phyloP scores from a whole-genome alignment of 2,888 invertebrate species.

The Cheilosia impressa region DNA sequence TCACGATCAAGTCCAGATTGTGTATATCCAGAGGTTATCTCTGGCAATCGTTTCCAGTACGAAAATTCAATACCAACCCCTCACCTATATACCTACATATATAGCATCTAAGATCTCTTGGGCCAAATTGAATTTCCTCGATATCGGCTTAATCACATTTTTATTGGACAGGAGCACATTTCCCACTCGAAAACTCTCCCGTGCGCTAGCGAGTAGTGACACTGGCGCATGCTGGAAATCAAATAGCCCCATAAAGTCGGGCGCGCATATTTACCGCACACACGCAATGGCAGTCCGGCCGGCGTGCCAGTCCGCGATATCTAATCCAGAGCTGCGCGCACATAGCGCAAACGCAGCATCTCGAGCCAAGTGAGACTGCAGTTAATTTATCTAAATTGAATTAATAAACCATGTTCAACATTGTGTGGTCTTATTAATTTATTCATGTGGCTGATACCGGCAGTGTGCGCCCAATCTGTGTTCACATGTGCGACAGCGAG shows the following conservation, averaged over 20 bases:
- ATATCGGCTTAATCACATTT: constrained; percentile 68
- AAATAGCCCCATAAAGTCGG: constrained; percentile 43
- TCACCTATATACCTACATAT: not conserved
- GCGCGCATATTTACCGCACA: constrained; percentile 45
- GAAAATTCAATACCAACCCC: constrained; percentile 34
- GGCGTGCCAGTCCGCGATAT: constrained; percentile 31
- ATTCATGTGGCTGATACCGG: constrained; percentile 76
- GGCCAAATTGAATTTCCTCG: constrained; percentile 26
- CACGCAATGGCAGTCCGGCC: constrained; percentile 61
- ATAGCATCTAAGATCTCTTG: constrained; percentile 9
- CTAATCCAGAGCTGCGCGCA: constrained; percentile 51
- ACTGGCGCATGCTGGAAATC: constrained; percentile 74
- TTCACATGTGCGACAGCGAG: constrained; percentile 17
- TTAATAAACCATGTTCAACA: constrained; percentile 84
- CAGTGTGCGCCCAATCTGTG: constrained; percentile 64
- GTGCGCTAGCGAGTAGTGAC: constrained; percentile 61
- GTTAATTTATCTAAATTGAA: constrained; percentile 84
- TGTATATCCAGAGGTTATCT: constrained; percentile 51
- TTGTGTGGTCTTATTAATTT: constrained; percentile 82
- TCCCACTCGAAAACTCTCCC: constrained; percentile 57
- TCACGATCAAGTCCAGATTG: constrained; percentile 53
- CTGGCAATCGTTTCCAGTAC: constrained; percentile 40
- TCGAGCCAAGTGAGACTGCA: constrained; percentile 78
- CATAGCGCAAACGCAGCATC: constrained; percentile 64
- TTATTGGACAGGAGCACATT: constrained; percentile 76